phyloP scores from a whole-genome alignment of 2,113 vertebrate species.

The Origma solitaria region DNA sequence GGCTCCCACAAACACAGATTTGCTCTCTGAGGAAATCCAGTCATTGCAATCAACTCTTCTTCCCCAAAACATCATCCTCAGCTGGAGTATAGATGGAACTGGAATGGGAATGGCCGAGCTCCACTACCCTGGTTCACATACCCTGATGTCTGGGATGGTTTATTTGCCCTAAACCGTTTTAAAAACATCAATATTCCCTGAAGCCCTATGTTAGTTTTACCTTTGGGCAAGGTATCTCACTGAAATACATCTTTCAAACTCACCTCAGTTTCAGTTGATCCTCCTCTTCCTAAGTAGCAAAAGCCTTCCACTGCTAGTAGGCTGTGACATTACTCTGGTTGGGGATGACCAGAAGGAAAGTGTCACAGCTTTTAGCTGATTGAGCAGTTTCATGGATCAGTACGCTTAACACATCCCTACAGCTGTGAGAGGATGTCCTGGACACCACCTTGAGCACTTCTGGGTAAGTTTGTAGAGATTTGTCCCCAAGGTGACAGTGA shows the following conservation, averaged over 20 bases:
- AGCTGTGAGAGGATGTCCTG: neutral
- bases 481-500: neutral
- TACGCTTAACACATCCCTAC: neutral
- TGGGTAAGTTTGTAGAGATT: neutral
- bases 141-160: neutral
- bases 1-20: neutral
- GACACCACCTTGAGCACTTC: neutral
- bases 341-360: neutral
- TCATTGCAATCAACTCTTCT: neutral
- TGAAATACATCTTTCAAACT: neutral
- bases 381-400: neutral
- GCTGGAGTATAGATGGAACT: neutral
- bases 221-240: neutral
- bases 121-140: no score
- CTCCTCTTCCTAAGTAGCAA: slow-evolving; percentile 74
- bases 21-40: neutral
- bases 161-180: neutral
- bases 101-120: neutral
- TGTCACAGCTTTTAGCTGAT: neutral
- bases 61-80: neutral
- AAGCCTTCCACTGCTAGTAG: slow-evolving; percentile 64
- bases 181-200: neutral
- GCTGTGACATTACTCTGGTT: neutral
- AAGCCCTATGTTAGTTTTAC: fast-evolving
- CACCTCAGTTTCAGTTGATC: slow-evolving; percentile 72